Evolutionary conservation across 2,888 invertebrate genomes (phyloP), one percentile per base, ranked within the genome.

Genomic region (Andrena trimmerana): DNA sequence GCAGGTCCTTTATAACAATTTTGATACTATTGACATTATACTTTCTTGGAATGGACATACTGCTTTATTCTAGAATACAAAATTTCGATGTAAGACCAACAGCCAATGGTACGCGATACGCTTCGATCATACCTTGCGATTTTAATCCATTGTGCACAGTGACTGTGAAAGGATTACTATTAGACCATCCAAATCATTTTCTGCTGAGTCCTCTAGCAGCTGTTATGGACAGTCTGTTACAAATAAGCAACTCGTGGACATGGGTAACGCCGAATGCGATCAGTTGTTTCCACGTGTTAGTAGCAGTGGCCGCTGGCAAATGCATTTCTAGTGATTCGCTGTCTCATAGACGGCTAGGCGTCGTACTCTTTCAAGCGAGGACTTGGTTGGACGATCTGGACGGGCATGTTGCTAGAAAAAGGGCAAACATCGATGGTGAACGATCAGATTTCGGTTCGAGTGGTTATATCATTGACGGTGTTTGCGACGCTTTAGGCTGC

Each of bases 331-430:
- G 96, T 70, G 97, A 97, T 90, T 96, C 95, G 88, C 93, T 98
- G 20, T 95, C 96, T 2, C 96, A 96, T 31, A 95, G 98, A 36
- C 95, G 98, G 29, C 86, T 97, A 0, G 98, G 97, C 0, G 96
- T 98, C 0, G 93, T 97, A 1, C 92, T 98, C 27, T 98, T 97
- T 92, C 97, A 97, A 94, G 93, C 98, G 54, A 95, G 98, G 86
- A 97, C 97, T 86, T 97, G 97, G 94, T 93, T 98, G 70, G 98
- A 98, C 90, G 97, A 97, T 90, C 94, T 98, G 82, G 98, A 98
- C 90, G 98, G 98, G 0, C 97, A 97, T 90, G 97, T 98, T 2
- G 98, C 98, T 0, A 96, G 98, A 80, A 96, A 96, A 33, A 95
- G 97, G 74, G 96, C 96, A 90, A 96, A 97, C 91, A 96, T 97